Percentiles rank a stretch among this genome's conserved stretches.
These are phyloP conservation scores for Chironomus tentans DNA, from an alignment of 2,888 invertebrate genomes.

Conservation along the genomic window DNA sequence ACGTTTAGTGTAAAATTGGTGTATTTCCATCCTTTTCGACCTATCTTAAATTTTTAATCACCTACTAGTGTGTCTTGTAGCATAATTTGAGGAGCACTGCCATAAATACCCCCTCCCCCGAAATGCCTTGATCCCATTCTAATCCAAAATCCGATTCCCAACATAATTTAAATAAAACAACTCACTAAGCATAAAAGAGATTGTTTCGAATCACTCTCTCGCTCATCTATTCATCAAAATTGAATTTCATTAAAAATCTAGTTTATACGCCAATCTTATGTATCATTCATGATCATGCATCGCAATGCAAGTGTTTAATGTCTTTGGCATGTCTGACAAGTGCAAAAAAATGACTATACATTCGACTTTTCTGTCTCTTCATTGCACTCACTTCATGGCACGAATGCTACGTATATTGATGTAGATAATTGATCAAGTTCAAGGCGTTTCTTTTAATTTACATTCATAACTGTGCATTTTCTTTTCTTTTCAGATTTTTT, in stretches of 20 bases:
- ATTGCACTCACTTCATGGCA: background rate
- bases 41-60: too few relatives aligned
- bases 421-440: slow-evolving; percentile 12
- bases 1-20: too few relatives aligned
- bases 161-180: background rate
- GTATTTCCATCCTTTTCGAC: too few relatives aligned
- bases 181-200: background rate
- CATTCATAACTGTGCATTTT: slow-evolving; percentile 10
- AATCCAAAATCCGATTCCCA: too few relatives aligned
- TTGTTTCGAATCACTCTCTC: background rate
- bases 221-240: background rate
- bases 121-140: too few relatives aligned
- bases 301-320: slow-evolving; percentile 5
- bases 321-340: slow-evolving; percentile 12
- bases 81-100: too few relatives aligned
- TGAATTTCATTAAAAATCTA: slow-evolving; percentile 15
- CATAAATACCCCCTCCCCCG: too few relatives aligned
- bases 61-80: too few relatives aligned
- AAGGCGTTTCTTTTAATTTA: slow-evolving; percentile 12
- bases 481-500: background rate
- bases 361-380: too few relatives aligned
- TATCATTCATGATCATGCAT: slow-evolving; percentile 5
- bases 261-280: background rate
- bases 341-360: background rate
- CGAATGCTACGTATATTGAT: background rate